Base-by-base conservation (phyloP, 2,888 invertebrate genomes). In the Ecliptopera silaceata region DNA sequence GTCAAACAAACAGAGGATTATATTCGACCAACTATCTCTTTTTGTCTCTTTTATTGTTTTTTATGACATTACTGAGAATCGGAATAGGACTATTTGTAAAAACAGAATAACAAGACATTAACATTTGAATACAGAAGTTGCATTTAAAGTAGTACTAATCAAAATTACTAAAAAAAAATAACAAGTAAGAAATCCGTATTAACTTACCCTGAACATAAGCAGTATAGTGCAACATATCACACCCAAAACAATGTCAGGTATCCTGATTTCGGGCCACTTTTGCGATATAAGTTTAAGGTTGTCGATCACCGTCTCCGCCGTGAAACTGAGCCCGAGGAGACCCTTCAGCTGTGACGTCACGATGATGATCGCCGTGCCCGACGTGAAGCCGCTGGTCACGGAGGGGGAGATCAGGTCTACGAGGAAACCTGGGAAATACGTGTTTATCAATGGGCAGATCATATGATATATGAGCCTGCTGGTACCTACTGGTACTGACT, bases 391-490 rank as follows among this genome's bases (percentile, higher is more conserved):
- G 65, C 95, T 95, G 13, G 95, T 95, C 48, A 97, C 96, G 8
- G 97, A 95, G 20, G 95, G 92, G 0, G 97, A 96, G 68, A 97
- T 97, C 75, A 97, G 95, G 70, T 96, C 96, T 53, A 97, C 95
- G 65, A 97, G 86, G 80, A 97, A 96, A 49, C 97, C 97, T 97
- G 80, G 20, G 41, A 41, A 22, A 22, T 22, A 20, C n/a, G 6
- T 6, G 34, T 12, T 4, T 34, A 34, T 12, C 34, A 34, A 13
- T 5, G 13, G 0, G 20, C 4, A 4, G 3, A 20, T 3, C 20
- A 20, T 20, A 20, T 3, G 20, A 20, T 2, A 20, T 4, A 20
- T 3, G 2, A 20, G 32, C 12, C n/a, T 3, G 31, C 1, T 31
- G 11, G 3, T 31, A 31, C 31, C 1, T n/a, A 20, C 2, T 2